These are phyloP conservation scores for Galeopterus variegatus DNA, from an alignment of 2,113 vertebrate species.

Conservation along the genomic window DNA sequence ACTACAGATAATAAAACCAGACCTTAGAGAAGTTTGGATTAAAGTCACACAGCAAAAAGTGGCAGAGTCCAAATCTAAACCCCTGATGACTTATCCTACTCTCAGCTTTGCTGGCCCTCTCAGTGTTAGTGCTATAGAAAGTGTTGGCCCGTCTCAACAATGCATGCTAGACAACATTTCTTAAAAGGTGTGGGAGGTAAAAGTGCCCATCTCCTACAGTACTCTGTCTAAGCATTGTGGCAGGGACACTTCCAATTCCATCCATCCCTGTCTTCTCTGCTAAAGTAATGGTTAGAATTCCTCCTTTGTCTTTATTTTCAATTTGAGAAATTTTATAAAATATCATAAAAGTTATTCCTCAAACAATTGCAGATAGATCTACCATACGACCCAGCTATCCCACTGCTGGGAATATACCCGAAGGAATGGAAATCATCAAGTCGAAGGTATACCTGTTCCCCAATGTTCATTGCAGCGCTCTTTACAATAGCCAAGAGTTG, in stretches of 20 bases:
- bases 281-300: neutral
- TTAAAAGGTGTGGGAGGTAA: neutral
- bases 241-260: neutral
- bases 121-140: neutral
- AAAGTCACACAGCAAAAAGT: neutral
- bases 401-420: too few species aligned
- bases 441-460: too few species aligned
- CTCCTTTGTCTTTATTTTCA: neutral
- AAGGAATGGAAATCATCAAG: too few species aligned
- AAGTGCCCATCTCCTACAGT: neutral
- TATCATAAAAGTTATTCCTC: neutral
- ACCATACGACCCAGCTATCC: too few species aligned
- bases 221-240: neutral
- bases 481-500: too few species aligned
- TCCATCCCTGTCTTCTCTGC: neutral
- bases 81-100: neutral
- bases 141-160: neutral
- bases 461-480: too few species aligned
- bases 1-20: neutral
- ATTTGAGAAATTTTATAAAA: neutral
- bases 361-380: too few species aligned
- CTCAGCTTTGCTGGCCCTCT: neutral
- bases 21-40: neutral
- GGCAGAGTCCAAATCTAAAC: neutral
- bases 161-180: neutral